Percentiles rank a stretch among this genome's conserved stretches.
Conservation (phyloP, 2,113 vertebrate species). For the Tragelaphus buxtoni region DNA sequence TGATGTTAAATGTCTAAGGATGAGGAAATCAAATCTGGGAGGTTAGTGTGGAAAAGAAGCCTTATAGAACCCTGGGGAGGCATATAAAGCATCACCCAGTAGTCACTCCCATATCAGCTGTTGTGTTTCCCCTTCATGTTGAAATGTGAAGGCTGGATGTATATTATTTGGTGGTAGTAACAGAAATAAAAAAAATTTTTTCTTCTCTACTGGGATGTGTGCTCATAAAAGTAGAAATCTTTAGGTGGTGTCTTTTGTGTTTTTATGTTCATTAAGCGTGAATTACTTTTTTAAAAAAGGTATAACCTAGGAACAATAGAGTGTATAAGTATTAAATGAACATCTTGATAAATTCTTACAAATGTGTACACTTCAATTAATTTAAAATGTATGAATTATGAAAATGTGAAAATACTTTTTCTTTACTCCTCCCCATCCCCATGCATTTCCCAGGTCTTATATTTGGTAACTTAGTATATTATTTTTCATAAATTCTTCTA, state of each 20-base stretch:
- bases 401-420: slow-evolving; percentile 27
- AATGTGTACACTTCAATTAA: background rate
- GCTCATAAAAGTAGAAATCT: background rate
- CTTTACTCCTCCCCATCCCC: background rate
- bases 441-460: background rate
- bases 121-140: background rate
- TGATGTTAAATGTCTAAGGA: background rate
- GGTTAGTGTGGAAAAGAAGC: background rate
- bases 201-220: background rate
- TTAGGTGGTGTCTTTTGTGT: background rate
- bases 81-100: background rate
- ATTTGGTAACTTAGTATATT: background rate
- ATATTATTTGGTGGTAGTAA: background rate
- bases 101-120: background rate
- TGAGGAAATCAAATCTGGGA: background rate
- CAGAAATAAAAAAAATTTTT: background rate
- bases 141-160: background rate
- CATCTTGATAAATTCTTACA: background rate
- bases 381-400: background rate
- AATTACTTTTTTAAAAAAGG: background rate
- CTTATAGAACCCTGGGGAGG: background rate
- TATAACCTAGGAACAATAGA: background rate
- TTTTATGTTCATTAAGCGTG: background rate
- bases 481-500: background rate
- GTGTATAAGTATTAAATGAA: background rate